A percentile compares a stretch with the other conserved stretches of the same genome.
Conservation (phyloP, 2,797 vertebrate species). For the Tenualosa ilisha region DNA sequence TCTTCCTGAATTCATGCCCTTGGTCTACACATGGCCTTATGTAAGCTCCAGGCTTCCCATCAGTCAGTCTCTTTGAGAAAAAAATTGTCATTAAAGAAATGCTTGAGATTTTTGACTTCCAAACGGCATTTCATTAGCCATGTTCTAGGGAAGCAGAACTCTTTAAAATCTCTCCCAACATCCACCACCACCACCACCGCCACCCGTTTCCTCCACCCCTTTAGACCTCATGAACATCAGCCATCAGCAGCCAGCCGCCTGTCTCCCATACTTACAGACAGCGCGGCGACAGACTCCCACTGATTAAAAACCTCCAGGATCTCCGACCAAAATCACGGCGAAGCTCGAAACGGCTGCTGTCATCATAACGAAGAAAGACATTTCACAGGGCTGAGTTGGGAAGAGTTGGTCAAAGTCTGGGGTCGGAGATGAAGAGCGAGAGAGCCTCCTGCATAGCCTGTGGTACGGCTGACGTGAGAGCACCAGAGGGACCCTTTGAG, state of each 20-base stretch:
- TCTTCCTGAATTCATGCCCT: background rate
- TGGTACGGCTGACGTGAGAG: background rate
- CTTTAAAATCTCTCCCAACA: background rate
- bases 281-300: background rate
- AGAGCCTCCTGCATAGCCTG: background rate
- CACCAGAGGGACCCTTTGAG: background rate
- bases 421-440: background rate
- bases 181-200: background rate
- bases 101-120: background rate
- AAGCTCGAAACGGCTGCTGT: background rate
- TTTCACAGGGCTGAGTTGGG: background rate
- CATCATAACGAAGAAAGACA: background rate
- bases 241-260: background rate
- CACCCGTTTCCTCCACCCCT: background rate
- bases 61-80: slow-evolving; percentile 16
- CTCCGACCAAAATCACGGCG: background rate
- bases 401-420: background rate
- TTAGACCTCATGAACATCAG: background rate
- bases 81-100: background rate
- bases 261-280: background rate
- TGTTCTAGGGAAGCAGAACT: background rate
- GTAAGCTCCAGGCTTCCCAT: background rate
- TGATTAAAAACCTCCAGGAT: background rate
- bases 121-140: slow-evolving; percentile 21
- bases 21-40: background rate